Percentiles rank a stretch among this genome's conserved stretches.
Conservation (phyloP, 2,888 invertebrate species). For the Lagria hirta region DNA sequence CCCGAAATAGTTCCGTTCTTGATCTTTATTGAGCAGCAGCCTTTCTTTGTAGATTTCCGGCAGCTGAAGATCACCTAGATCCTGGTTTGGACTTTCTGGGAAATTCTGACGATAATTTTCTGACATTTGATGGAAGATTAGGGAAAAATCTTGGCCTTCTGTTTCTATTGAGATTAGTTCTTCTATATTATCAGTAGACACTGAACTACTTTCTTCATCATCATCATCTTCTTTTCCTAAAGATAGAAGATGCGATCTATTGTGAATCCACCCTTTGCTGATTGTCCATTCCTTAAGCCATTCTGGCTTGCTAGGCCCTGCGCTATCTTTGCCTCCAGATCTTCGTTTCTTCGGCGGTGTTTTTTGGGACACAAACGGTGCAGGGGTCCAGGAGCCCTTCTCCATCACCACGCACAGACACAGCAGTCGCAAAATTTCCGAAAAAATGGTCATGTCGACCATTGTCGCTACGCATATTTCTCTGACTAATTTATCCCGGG, state of each 20-base stretch:
- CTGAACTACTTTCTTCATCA: slow-evolving; percentile 42
- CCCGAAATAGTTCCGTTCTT: slow-evolving; percentile 28
- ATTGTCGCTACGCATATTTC: too few species aligned
- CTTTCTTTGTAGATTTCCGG: slow-evolving; percentile 46
- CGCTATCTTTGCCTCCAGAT: too few species aligned
- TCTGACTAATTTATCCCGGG: too few species aligned
- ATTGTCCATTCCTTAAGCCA: slow-evolving; percentile 55
- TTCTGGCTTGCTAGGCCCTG: slow-evolving; percentile 40
- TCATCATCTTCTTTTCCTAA: slow-evolving; percentile 35
- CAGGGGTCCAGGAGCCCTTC: slow-evolving; percentile 48
- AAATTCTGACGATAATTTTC: slow-evolving; percentile 50
- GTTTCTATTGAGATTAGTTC: slow-evolving; percentile 45
- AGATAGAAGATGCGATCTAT: slow-evolving; percentile 48
- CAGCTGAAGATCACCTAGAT: slow-evolving; percentile 31
- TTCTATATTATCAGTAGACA: slow-evolving; percentile 47
- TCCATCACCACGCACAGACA: slow-evolving; percentile 47
- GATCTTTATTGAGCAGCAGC: slow-evolving; percentile 30
- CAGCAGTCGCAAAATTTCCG: slow-evolving; percentile 40
- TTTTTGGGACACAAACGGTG: slow-evolving; percentile 3
- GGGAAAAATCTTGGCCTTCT: slow-evolving; percentile 31
- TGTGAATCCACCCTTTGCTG: slow-evolving; percentile 55
- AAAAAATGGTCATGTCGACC: slow-evolving; percentile 16
- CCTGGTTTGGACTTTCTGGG: slow-evolving; percentile 34
- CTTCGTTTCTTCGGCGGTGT: slow-evolving; percentile 14
- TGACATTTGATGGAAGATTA: slow-evolving; percentile 42